phyloP scores from a whole-genome alignment of 2,113 vertebrate genomes.

The Ictidomys tridecemlineatus region DNA sequence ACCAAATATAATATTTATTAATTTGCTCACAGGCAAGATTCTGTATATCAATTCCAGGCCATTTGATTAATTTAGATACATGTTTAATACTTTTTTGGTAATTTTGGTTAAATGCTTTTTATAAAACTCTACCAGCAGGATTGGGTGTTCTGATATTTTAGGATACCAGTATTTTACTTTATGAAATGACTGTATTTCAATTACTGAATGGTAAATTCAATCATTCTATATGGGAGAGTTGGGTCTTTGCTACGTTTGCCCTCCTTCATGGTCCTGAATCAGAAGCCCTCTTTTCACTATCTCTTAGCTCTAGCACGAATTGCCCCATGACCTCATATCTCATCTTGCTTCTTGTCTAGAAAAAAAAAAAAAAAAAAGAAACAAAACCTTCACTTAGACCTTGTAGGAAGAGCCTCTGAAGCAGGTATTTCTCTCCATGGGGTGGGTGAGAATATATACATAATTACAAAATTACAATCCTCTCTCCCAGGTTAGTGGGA shows the following conservation, averaged over 20 bases:
- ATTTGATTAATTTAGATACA: background rate
- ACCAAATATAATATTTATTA: background rate
- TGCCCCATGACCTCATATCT: no score
- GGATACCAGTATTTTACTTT: background rate
- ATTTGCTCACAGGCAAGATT: background rate
- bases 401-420: background rate
- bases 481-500: background rate
- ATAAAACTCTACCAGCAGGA: background rate
- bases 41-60: background rate
- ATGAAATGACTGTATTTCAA: background rate
- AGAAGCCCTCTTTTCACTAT: background rate
- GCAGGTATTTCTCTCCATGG: background rate
- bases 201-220: background rate
- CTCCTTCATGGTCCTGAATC: background rate
- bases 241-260: background rate
- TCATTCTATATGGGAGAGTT: background rate
- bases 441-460: no score
- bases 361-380: background rate
- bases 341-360: background rate
- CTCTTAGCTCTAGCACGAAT: background rate
- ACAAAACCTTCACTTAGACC: background rate
- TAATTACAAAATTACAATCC: background rate
- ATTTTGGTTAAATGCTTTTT: background rate
- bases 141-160: background rate
- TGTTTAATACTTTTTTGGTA: background rate